Evolutionary conservation across 1,140 invertebrate species (phyloP).

Genomic region (Delia radicum): DNA sequence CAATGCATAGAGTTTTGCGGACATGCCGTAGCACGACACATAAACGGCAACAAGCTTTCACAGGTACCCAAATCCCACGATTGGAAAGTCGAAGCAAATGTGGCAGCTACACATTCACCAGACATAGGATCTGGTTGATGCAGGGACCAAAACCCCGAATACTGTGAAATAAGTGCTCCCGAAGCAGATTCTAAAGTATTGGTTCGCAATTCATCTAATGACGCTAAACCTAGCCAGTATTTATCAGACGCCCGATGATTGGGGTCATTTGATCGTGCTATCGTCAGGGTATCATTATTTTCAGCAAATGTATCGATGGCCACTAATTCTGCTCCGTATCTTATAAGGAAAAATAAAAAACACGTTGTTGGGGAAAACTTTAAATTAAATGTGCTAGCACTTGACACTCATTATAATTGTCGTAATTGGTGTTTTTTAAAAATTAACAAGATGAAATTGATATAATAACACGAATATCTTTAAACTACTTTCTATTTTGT

Average conservation of each 20-base stretch:
- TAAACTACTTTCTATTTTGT: conserved; percentile 2
- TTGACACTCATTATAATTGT: neutral
- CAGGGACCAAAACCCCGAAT: conserved; percentile 87
- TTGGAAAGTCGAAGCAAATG: conserved; percentile 75
- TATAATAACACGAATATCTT: neutral
- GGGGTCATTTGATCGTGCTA: conserved; percentile 66
- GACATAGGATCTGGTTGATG: conserved; percentile 81
- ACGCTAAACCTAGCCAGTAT: conserved; percentile 86
- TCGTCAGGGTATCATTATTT: conserved; percentile 84
- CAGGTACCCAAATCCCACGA: conserved; percentile 93
- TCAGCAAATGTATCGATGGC: conserved; percentile 85
- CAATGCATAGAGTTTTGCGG: conserved; percentile 88
- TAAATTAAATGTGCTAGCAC: neutral
- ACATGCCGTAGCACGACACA: conserved; percentile 90
- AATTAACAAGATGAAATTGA: neutral
- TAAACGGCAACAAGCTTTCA: conserved; percentile 89
- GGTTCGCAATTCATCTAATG: conserved; percentile 86
- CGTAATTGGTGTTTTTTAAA: neutral
- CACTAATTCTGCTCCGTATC: conserved; percentile 91
- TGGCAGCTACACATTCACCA: conserved; percentile 84
- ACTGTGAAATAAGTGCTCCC: conserved; percentile 87
- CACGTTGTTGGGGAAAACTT: neutral
- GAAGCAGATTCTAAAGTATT: conserved; percentile 92
- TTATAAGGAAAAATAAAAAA: conserved; percentile 52
- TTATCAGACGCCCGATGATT: conserved; percentile 62